Evolutionary conservation across 2,797 vertebrate species (phyloP), one percentile per base, ranked within the genome.

Genomic region (Gallirallus australis): DNA sequence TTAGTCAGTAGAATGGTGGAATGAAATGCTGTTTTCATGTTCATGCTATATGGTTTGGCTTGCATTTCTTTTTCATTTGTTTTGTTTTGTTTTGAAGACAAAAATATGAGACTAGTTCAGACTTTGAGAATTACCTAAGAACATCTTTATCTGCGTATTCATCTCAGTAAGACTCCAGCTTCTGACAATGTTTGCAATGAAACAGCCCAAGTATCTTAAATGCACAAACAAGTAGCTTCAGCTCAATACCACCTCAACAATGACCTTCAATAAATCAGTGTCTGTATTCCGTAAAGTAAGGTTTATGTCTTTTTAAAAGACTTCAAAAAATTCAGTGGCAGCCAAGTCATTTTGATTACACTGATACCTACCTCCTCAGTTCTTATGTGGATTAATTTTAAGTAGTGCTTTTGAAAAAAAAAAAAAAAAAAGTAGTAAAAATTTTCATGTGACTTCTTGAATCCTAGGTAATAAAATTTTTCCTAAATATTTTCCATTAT

Each of bases 351-450:
- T 80, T 87, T 68, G 9, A 73, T 83, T 5, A 18, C 17, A 6
- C 42, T n/a, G 18, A 66, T 65, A 37, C 0, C 1, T 81, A 9
- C 59, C 66, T 7, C 3, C 7, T 40, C 23, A 45, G 18, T 31
- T 72, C 60, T 69, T 15, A 50, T 5, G 65, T 6, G 2, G 6
- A 65, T n/a, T 72, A 68, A 48, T 33, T 68, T 2, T 45, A 3
- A 65, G 3, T 5, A 37, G 4, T 24, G 2, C 0, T 82, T 63
- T 25, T 15, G 3, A 0, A 10, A 19, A 5, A 3, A 15, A 68
- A 39, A 8, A 19, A 18, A 35, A 35, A 35, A n/a, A n/a, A n/a
- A n/a, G 4, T 8, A 25, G 12, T 18, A 17, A 69, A 94, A 56
- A 33, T 1, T 5, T 83, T 79, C 15, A 4, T 53, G 11, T 30